Percentiles rank a stretch among this genome's conserved stretches.
phyloP scores from a whole-genome alignment of 2,113 vertebrate genomes.

The Epinephelus lanceolatus region DNA sequence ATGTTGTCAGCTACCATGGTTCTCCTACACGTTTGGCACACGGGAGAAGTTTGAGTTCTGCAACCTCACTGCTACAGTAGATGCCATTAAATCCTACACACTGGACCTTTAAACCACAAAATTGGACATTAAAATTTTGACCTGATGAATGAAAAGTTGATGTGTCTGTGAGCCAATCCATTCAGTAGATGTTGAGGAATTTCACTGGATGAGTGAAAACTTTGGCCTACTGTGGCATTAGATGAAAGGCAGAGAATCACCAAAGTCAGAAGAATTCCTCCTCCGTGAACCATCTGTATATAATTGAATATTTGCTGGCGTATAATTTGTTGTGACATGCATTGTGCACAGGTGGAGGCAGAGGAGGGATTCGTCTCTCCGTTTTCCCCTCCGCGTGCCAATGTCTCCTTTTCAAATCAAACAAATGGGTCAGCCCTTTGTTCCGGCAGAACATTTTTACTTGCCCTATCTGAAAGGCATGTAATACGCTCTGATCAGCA shows the following conservation, averaged over 20 bases:
- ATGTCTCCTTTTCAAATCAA: constrained; percentile 60
- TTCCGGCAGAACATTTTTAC: constrained; percentile 55
- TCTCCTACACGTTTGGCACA: no score
- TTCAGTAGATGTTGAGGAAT: neutral
- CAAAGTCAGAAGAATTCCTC: neutral
- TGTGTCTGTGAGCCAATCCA: neutral
- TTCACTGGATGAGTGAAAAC: constrained; percentile 3
- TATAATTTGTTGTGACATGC: constrained; percentile 60
- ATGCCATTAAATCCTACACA: no score
- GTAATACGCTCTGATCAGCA: constrained; percentile 56
- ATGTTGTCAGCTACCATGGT: no score
- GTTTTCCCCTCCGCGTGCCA: constrained; percentile 39
- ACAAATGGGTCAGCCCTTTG: constrained; percentile 71
- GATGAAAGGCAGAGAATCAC: neutral
- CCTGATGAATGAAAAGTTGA: neutral
- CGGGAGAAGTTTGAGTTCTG: no score
- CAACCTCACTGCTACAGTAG: no score
- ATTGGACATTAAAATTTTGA: neutral
- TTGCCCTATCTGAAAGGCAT: constrained; percentile 46
- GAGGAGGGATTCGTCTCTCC: constrained; percentile 35
- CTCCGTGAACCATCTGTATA: neutral
- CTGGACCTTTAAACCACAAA: neutral
- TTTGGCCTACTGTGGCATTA: neutral
- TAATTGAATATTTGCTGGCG: constrained; percentile 40
- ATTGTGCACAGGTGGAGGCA: constrained; percentile 63